A percentile compares a stretch with the other conserved stretches of the same genome.
These are phyloP conservation scores for Ictalurus furcatus DNA, from an alignment of 2,113 vertebrate genomes.

Conservation along the genomic window DNA sequence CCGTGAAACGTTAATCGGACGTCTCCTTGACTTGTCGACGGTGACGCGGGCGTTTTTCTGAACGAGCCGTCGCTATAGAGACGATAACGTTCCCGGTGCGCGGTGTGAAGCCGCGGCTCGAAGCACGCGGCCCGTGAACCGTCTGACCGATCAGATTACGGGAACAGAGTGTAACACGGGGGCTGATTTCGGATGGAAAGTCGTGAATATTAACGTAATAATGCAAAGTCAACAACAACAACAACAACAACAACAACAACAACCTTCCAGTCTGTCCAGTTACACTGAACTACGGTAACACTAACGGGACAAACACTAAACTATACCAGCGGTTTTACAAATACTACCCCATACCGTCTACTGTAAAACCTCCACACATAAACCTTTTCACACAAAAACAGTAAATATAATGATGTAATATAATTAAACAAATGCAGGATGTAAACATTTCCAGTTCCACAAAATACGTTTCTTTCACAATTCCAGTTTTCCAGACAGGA, in stretches of 20 bases:
- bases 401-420: too few relatives aligned
- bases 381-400: too few relatives aligned
- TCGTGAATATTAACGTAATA: background rate
- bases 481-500: background rate
- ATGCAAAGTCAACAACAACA: background rate
- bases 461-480: background rate
- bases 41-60: too few relatives aligned
- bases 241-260: background rate
- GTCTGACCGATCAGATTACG: background rate
- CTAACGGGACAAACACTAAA: background rate
- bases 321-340: background rate
- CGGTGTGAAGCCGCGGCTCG: too few relatives aligned
- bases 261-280: background rate
- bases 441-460: background rate
- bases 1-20: too few relatives aligned
- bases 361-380: too few relatives aligned
- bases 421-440: too few relatives aligned
- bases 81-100: background rate
- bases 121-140: background rate
- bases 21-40: background rate
- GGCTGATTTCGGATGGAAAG: too few relatives aligned
- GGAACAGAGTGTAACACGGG: too few relatives aligned
- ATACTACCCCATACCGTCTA: background rate
- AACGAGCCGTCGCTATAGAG: background rate
- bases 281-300: background rate